Evolutionary conservation across 2,797 vertebrate species (phyloP), one percentile per base, ranked within the genome.

Genomic region (Hoplostethus mediterraneus): DNA sequence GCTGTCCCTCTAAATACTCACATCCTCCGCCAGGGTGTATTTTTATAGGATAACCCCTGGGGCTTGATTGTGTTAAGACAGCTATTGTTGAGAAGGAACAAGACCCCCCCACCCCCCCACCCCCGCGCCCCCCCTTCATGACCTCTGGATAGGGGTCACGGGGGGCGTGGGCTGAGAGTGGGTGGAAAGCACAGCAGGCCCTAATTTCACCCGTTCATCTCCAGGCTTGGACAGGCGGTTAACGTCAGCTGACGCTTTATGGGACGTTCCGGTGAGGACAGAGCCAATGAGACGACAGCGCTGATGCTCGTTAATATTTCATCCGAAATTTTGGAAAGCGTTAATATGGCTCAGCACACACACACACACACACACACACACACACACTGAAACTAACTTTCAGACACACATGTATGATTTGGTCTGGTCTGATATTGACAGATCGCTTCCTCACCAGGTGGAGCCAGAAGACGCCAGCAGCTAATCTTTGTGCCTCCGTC

Each of bases 41-140:
- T 87, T 90, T 82, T 70, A 89, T 65, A 71, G 67, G 40, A 83
- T 71, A 80, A 81, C 77, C 82, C 85, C 77, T 63, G 75, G 84
- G 81, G 84, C 73, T 84, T 77, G 77, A 89, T 84, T 91, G 77
- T 85, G 80, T 89, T 82, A 51, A 25, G 62, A 70, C 58, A 63
- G 52, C 86, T 81, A 86, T 62, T 90, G 86, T 87, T 81, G 62
- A 49, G 42, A 81, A 74, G 16, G 45, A 84, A 72, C 73, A 70
- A 67, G 30, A 69, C 63, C 21, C 55, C 60, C 63, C 76, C 36
- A 4, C 14, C 9, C 52, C 64, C 30, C 76, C 36, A 4, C 14
- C 9, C 52, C 64, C 30, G 67, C 75, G 58, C 21, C 25, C 42
- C 21, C 1, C 42, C 12, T 28, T 14, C 25, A 0, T 82, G 82